Conservation (phyloP, 2,888 invertebrate genomes). For the Cephus pygmeus region DNA sequence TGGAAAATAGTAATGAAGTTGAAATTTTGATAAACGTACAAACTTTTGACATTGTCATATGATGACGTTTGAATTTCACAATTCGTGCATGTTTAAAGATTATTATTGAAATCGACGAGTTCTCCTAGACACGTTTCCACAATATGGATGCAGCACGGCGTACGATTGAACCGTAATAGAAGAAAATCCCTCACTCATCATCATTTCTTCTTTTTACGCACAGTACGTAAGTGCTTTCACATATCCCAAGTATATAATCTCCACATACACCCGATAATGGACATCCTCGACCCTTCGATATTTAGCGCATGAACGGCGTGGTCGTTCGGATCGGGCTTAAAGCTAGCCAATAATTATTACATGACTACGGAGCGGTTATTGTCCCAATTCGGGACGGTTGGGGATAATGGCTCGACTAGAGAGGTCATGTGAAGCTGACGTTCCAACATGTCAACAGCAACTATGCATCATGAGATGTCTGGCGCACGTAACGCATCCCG, state of each 20-base stretch:
- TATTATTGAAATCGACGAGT: too few relatives aligned
- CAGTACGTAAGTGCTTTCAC: background rate
- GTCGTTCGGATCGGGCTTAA: constrained; percentile 22
- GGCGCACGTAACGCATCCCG: constrained; percentile 46
- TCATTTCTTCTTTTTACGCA: too few relatives aligned
- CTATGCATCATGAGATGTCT: constrained; percentile 65
- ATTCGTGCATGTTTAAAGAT: background rate
- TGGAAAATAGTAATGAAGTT: background rate
- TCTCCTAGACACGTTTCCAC: too few relatives aligned
- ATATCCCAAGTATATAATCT: background rate
- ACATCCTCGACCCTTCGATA: background rate
- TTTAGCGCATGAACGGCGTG: constrained; percentile 10
- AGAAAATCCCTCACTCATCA: too few relatives aligned
- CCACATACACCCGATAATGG: background rate
- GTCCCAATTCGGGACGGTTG: constrained; percentile 53
- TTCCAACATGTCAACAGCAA: constrained; percentile 65
- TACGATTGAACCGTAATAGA: background rate
- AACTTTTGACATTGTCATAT: background rate
- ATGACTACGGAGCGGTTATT: constrained; percentile 54
- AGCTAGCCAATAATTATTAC: constrained; percentile 54
- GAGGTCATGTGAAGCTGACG: constrained; percentile 63
- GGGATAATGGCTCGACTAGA: constrained; percentile 57
- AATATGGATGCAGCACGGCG: background rate
- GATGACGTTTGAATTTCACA: background rate
- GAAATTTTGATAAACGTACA: background rate